phyloP scores from a whole-genome alignment of 2,888 invertebrate species.

The Drosophila koepferae region DNA sequence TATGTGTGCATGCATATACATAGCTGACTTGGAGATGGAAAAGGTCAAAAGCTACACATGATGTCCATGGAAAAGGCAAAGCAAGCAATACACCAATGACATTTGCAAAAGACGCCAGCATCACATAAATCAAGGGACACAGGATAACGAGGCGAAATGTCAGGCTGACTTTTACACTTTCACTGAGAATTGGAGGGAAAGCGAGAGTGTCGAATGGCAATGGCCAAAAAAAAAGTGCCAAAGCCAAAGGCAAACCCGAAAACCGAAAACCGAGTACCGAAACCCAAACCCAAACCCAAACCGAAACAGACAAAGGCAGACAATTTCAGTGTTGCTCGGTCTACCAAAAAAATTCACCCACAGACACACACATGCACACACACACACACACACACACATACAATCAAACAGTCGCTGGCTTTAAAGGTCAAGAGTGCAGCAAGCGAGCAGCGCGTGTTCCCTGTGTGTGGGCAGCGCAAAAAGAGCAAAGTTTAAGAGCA shows the following conservation, averaged over 20 bases:
- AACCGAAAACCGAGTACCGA: slow-evolving; percentile 21
- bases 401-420: slow-evolving; percentile 38
- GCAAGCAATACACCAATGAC: slow-evolving; percentile 40
- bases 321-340: slow-evolving; percentile 44
- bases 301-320: slow-evolving; percentile 50
- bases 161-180: slow-evolving; percentile 64
- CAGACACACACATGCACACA: slow-evolving; percentile 28
- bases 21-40: slow-evolving; percentile 22
- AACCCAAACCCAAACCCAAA: slow-evolving; percentile 8
- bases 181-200: slow-evolving; percentile 1
- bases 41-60: slow-evolving; percentile 50
- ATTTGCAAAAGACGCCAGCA: slow-evolving; percentile 43
- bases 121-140: slow-evolving; percentile 66
- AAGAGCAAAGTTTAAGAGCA: slow-evolving; percentile 81
- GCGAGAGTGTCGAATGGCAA: slow-evolving; percentile 30
- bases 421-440: slow-evolving; percentile 81
- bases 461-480: slow-evolving; percentile 53
- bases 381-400: slow-evolving; percentile 29
- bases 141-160: slow-evolving; percentile 67
- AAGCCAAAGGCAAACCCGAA: slow-evolving; percentile 26
- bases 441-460: slow-evolving; percentile 21
- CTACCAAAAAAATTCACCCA: slow-evolving; percentile 40
- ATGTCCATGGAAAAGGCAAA: slow-evolving; percentile 19
- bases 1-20: slow-evolving; percentile 13
- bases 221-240: slow-evolving; percentile 21